Conservation (phyloP, 1,140 invertebrate species). For the Philotrypesis tridentata region DNA sequence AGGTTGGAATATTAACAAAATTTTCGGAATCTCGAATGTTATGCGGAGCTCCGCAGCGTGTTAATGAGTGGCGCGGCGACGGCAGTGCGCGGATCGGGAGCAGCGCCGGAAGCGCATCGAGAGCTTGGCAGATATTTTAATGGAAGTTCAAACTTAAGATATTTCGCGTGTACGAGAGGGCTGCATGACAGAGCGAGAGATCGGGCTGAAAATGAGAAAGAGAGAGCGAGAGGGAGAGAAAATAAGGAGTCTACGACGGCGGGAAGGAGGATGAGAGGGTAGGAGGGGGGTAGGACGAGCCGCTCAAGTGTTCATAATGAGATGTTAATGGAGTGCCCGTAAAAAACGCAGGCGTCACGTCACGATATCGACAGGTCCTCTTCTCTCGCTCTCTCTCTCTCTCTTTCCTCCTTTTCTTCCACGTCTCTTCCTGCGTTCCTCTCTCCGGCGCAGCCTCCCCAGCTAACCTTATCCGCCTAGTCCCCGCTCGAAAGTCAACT, state of each 20-base stretch:
- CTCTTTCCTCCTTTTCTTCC: slow-evolving; percentile 8
- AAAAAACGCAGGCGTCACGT: slow-evolving; percentile 65
- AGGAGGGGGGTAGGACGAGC: slow-evolving; percentile 49
- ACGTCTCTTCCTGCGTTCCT: slow-evolving; percentile 18
- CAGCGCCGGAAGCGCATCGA: slow-evolving; percentile 50
- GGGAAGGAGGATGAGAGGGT: no score
- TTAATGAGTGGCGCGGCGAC: slow-evolving; percentile 32
- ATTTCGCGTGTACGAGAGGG: slow-evolving; percentile 56
- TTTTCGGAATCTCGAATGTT: slow-evolving; percentile 4
- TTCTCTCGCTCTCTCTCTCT: slow-evolving; percentile 31
- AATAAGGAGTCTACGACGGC: background rate
- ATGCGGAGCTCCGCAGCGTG: background rate
- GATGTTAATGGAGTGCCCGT: slow-evolving; percentile 70
- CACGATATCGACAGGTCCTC: slow-evolving; percentile 66
- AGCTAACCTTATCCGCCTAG: slow-evolving; percentile 25
- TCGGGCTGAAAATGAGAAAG: slow-evolving; percentile 10
- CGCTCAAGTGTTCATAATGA: slow-evolving; percentile 69
- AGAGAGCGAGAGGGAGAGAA: background rate
- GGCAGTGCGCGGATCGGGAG: background rate
- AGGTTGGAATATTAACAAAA: slow-evolving; percentile 12
- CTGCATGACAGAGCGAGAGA: slow-evolving; percentile 41
- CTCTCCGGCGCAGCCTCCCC: background rate
- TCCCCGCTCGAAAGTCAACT: slow-evolving; percentile 34
- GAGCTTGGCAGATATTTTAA: slow-evolving; percentile 69
- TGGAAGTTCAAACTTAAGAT: slow-evolving; percentile 70